A percentile compares a stretch with the other conserved stretches of the same genome.
phyloP scores from a whole-genome alignment of 2,888 invertebrate genomes.

The Lochmaea capreae region DNA sequence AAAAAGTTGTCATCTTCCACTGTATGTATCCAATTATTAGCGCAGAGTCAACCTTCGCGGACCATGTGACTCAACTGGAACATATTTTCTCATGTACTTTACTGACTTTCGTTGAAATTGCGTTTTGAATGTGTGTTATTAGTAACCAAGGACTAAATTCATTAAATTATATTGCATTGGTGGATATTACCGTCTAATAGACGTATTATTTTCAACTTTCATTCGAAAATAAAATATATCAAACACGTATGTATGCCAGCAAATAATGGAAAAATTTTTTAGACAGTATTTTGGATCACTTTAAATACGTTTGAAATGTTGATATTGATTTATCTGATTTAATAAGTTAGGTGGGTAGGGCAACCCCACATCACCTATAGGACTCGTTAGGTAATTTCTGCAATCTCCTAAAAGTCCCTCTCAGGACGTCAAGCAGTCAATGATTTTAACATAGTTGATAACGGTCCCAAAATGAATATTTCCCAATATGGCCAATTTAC shows the following conservation, averaged over 20 bases:
- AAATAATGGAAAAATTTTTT: background rate
- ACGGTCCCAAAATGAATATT: no score
- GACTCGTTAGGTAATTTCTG: no score
- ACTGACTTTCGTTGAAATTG: conserved; percentile 60
- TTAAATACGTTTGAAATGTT: no score
- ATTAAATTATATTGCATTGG: conserved; percentile 55
- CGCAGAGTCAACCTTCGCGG: conserved; percentile 58
- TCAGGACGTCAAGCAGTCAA: no score
- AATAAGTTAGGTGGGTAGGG: no score
- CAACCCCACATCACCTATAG: no score
- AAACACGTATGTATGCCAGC: background rate
- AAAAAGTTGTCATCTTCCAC: conserved; percentile 26
- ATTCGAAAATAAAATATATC: conserved; percentile 9
- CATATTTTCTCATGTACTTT: conserved; percentile 64
- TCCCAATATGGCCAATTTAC: no score
- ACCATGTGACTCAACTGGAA: conserved; percentile 64
- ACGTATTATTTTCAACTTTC: conserved; percentile 32
- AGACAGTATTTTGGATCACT: no score
- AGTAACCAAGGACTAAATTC: conserved; percentile 54
- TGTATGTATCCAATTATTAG: conserved; percentile 23
- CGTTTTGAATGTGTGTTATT: conserved; percentile 60
- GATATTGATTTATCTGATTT: no score
- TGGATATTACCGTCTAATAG: conserved; percentile 44
- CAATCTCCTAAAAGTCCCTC: no score
- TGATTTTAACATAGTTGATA: no score